A percentile compares a stretch with the other conserved stretches of the same genome.
Evolutionary conservation across 2,888 invertebrate genomes (phyloP).

Genomic region (Nemapogon koenigi): DNA sequence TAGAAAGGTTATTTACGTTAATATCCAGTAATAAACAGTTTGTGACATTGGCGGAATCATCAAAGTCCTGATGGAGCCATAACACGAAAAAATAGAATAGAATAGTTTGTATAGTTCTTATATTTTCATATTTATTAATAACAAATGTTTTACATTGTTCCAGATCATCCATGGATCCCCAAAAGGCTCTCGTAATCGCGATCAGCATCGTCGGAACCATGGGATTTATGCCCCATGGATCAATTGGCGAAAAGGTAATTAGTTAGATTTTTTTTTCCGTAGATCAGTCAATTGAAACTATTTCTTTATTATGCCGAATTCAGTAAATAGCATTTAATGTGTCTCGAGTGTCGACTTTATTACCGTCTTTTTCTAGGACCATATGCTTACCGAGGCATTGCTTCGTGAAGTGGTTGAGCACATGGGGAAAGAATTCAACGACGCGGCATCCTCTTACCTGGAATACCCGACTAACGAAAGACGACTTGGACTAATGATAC

Average conservation of each 20-base stretch:
- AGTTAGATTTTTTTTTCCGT: too few relatives aligned
- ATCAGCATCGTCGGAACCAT: slow-evolving; percentile 50
- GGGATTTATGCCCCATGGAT: slow-evolving; percentile 62
- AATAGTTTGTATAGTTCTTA: too few relatives aligned
- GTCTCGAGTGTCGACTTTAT: too few relatives aligned
- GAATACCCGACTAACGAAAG: slow-evolving; percentile 65
- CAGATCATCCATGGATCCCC: slow-evolving; percentile 53
- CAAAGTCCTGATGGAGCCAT: too few relatives aligned
- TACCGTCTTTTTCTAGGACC: slow-evolving; percentile 58
- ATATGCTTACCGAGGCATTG: slow-evolving; percentile 72
- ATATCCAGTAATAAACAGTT: too few relatives aligned
- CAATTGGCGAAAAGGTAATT: slow-evolving; percentile 59
- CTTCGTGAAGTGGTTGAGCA: slow-evolving; percentile 79
- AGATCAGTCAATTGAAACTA: too few relatives aligned
- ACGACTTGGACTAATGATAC: slow-evolving; percentile 52
- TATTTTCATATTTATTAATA: too few relatives aligned
- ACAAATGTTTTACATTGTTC: slow-evolving; percentile 21
- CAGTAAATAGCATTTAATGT: too few relatives aligned
- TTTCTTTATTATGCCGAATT: too few relatives aligned
- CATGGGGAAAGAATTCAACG: slow-evolving; percentile 77
- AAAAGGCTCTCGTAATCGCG: slow-evolving; percentile 39
- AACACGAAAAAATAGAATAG: too few relatives aligned
- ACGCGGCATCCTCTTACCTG: slow-evolving; percentile 68
- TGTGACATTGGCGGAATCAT: too few relatives aligned
- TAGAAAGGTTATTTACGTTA: too few relatives aligned